phyloP scores from a whole-genome alignment of 2,797 vertebrate species.

The Acanthiza pusilla region DNA sequence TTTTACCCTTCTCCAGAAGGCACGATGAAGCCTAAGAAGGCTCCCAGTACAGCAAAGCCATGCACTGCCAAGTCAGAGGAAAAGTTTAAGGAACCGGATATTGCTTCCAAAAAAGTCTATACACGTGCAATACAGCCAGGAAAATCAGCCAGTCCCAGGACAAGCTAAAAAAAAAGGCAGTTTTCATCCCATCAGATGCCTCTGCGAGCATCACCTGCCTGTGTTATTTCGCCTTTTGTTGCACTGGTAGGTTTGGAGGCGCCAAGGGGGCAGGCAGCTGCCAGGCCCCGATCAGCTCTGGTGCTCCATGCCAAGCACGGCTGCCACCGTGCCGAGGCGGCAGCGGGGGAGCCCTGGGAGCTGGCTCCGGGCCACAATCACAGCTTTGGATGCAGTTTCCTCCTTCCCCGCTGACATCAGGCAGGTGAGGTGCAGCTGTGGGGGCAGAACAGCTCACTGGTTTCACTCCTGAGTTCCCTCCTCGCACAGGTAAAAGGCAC shows the following conservation, averaged over 20 bases:
- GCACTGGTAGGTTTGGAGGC: neutral
- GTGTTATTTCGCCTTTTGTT: neutral
- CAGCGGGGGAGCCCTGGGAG: neutral
- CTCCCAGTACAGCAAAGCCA: neutral
- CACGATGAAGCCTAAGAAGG: neutral
- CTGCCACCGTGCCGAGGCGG: neutral
- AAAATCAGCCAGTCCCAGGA: neutral
- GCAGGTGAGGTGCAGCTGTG: neutral
- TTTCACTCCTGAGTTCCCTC: neutral
- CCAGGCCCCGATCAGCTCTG: neutral
- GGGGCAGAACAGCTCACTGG: accelerated
- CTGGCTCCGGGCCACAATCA: neutral
- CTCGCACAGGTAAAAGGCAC: accelerated
- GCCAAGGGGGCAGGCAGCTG: neutral
- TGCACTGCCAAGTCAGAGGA: neutral
- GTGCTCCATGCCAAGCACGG: neutral
- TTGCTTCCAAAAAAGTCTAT: neutral
- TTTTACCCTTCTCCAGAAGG: neutral
- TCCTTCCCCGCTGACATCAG: neutral
- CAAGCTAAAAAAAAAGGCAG: neutral
- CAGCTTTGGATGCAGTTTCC: neutral
- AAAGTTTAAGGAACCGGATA: neutral
- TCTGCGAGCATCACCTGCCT: neutral
- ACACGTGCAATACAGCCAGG: neutral
- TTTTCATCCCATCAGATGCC: neutral